Conservation (phyloP, 2,888 invertebrate species). For the Ennomos fuscantarius region DNA sequence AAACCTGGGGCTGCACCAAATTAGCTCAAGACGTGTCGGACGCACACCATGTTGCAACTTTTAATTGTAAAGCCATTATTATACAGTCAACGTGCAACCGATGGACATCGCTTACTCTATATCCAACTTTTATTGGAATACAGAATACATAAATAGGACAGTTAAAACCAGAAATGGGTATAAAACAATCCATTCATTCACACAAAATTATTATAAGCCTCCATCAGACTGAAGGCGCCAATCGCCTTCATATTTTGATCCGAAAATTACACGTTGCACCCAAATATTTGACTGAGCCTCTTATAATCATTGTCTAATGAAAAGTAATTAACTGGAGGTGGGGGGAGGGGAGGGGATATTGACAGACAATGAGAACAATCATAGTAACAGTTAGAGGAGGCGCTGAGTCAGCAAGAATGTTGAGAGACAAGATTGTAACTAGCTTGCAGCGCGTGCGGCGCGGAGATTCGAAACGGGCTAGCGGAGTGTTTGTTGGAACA, state of each 20-base stretch:
- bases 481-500: constrained; percentile 2
- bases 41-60: too few species aligned
- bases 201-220: constrained; percentile 5
- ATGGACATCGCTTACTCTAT: too few species aligned
- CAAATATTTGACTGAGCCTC: constrained; percentile 40
- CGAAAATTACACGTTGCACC: constrained; percentile 41
- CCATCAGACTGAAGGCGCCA: constrained; percentile 11
- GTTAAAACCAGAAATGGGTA: too few species aligned
- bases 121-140: too few species aligned
- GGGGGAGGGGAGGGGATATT: constrained; percentile 49
- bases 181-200: constrained; percentile 1
- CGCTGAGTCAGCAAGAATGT: constrained; percentile 79
- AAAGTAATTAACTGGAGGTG: constrained; percentile 78
- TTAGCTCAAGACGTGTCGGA: too few species aligned
- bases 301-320: constrained; percentile 67
- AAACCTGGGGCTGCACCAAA: too few species aligned
- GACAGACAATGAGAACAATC: constrained; percentile 83
- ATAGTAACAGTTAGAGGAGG: constrained; percentile 76
- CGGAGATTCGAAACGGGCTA: constrained; percentile 25
- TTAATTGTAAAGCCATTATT: too few species aligned
- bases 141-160: too few species aligned
- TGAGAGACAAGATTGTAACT: constrained; percentile 69
- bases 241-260: constrained; percentile 34
- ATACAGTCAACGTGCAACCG: too few species aligned
- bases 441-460: constrained; percentile 57